Base-by-base conservation (phyloP, 2,113 vertebrate species). In the Pungitius pungitius region DNA sequence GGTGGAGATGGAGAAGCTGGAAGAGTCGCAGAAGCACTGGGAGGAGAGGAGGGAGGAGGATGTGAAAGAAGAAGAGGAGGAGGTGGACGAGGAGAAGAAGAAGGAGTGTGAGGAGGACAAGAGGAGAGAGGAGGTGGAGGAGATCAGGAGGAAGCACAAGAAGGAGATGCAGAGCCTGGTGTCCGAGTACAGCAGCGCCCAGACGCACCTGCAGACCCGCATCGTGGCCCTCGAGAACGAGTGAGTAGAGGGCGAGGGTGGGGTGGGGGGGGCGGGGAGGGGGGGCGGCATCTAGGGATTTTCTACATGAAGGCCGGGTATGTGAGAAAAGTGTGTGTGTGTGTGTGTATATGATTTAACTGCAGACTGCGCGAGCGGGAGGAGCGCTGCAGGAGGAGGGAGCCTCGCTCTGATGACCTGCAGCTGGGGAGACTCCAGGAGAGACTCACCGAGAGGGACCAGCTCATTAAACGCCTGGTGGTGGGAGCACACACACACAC, bases 381-480 rank as follows among this genome's bases (percentile, higher is more conserved):
- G 90, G 95, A 97, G 78, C 96, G 94, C 40, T 90, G 93, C 39
- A 94, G 88, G 75, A 95, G 95, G 66, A 88, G 89, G 57, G 94
- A 94, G 24, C 92, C 95, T 24, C 89, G 91, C 51, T 91, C 93
- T 2, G 96, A 97, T 64, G 96, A 97, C 67, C 75, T 94, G 59
- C 94, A 96, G 78, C 91, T 96, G 82, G 93, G 93, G 73, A 95
- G 93, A 71, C 93, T 98, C 69, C 95, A 97, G 93, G 95, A 95
- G 80, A 95, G 94, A 78, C 82, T 98, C 83, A 94, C 80, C 8
- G 96, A 97, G 90, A 93, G 94, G 85, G 96, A 98, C 78, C 95
- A 95, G 74, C 92, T 96, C 86, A 96, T 96, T 74, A 96, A 95
- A 87, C 93, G 95, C 79, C 87, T 99, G 62, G 90, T 93, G 93